Base-by-base conservation (phyloP, 2,888 invertebrate genomes). In the Sinhomidia bicolor region DNA sequence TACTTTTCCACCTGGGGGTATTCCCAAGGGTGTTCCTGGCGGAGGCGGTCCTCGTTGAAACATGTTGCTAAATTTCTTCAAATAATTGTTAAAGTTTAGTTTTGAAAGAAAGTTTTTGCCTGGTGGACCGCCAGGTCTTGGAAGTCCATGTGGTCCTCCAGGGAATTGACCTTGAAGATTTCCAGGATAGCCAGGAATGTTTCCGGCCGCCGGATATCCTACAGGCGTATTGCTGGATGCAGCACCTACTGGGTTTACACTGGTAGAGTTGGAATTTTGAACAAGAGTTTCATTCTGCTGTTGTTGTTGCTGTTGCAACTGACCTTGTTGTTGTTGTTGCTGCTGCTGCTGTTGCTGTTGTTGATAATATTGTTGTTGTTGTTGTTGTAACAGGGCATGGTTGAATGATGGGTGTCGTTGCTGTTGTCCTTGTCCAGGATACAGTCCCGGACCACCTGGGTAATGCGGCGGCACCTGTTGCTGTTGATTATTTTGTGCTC, bases 21-120 rank as follows among this genome's bases (percentile, higher is more conserved):
- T 20, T 7, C 81, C 88, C 14, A 41, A 14, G 2, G 44, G 68
- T 9, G 71, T 10, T 36, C 71, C 74, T n/a, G 76, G 88, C 1
- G 62, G 51, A 0, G 88, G 84, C 6, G 65, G 65, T 29, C 83
- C 80, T 0, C 92, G 71, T 51, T 89, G 85, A 68, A 92, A 92
- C 90, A 92, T 91, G 83, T 89, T 92, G 23, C 90, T 90, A 81
- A 92, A 90, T 51, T 90, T 88, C 62, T 91, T 90, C 36, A 92
- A 44, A 26, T 92, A 91, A 23, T 88, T 85, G 47, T 92, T 91
- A n/a, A 91, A 65, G 54, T 88, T 90, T n/a, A 89, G 47, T 62
- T 88, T 85, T 9, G 90, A 89, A 4, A 90, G 57, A 29, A 90
- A 81, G 23, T 86, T 90, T 85, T 90, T 90, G 41, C 89, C 89